Base-by-base conservation (phyloP, 2,797 vertebrate genomes). In the Sebastes nivosus region DNA sequence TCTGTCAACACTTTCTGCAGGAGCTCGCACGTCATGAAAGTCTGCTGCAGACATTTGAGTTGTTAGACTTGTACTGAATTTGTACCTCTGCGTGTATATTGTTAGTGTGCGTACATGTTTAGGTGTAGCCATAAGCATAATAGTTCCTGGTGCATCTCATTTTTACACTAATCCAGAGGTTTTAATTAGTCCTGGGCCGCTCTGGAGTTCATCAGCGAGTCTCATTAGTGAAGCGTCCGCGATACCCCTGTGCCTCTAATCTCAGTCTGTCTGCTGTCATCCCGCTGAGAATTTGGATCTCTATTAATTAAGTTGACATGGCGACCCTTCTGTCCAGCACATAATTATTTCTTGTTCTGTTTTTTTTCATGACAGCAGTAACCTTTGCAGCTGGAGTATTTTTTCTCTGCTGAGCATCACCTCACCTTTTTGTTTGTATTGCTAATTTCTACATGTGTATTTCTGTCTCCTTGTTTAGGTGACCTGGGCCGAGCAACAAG, bases 401-500 rank as follows among this genome's bases (percentile, higher is more conserved):
- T 61, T 46, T 24, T 34, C 22, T 38, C 24, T 24, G 7, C 16
- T 14, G 38, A 72, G n/a, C 4, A 16, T 80, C 72, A 16, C 22
- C 3, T 20, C 10, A 18, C 2, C 7, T 52, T 75, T 67, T 65
- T 42, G 9, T 12, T 64, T 55, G 6, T 12, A 24, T 67, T 25
- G 16, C 59, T 75, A 6, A 83, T 36, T 18, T 72, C 2, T 20
- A 46, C n/a, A 18, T 69, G 54, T 73, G 46, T 73, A 1, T 36
- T 74, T 63, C 8, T 80, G 2, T 1, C 24, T 82, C 24, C 27
- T 55, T 57, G 25, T 60, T 75, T 2, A 99, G 98, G 98, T 99
- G 64, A 93, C 92, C 73, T 99, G 97, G 98, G 94, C 97, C 32
- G 97, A 99, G 87, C 98, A 99, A 91, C 98, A 99, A 91, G 96